phyloP scores from a whole-genome alignment of 2,797 vertebrate species.

The Myotis findleyi region DNA sequence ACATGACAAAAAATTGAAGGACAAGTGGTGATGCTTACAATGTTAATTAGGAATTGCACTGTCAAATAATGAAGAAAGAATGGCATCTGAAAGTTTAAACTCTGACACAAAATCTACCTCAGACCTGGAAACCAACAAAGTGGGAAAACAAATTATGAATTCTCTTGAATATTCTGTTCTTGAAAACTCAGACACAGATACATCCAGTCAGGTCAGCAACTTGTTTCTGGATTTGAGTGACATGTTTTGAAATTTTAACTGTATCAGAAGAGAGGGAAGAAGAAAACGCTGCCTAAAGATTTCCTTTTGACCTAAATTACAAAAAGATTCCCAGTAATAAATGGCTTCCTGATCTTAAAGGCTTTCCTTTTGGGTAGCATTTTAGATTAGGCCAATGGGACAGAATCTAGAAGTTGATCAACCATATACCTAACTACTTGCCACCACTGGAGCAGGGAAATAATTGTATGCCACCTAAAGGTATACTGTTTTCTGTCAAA shows the following conservation, averaged over 20 bases:
- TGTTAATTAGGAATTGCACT: conserved; percentile 32
- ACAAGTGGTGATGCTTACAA: neutral
- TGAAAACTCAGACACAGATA: conserved; percentile 75
- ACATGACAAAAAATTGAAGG: neutral
- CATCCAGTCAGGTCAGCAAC: conserved; percentile 76
- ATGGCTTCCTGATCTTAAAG: conserved; percentile 58
- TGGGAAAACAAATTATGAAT: conserved; percentile 65
- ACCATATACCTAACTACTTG: neutral
- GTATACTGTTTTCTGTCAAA: neutral
- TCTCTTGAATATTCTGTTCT: conserved; percentile 75
- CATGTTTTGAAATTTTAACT: conserved; percentile 81
- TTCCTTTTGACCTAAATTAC: conserved; percentile 78
- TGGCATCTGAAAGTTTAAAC: conserved; percentile 22
- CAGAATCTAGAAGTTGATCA: conserved; percentile 49
- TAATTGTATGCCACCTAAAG: neutral
- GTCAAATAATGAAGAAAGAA: conserved; percentile 34
- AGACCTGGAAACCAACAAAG: conserved; percentile 61
- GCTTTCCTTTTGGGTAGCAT: conserved; percentile 51
- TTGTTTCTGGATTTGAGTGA: conserved; percentile 80
- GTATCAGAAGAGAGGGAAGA: conserved; percentile 58
- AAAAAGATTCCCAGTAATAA: conserved; percentile 63
- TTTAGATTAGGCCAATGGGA: conserved; percentile 21
- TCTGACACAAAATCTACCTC: conserved; percentile 58
- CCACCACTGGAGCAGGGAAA: neutral
- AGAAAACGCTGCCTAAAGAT: conserved; percentile 78